Base-by-base conservation (phyloP, 2,113 vertebrate species). In the Gymnogyps californianus region DNA sequence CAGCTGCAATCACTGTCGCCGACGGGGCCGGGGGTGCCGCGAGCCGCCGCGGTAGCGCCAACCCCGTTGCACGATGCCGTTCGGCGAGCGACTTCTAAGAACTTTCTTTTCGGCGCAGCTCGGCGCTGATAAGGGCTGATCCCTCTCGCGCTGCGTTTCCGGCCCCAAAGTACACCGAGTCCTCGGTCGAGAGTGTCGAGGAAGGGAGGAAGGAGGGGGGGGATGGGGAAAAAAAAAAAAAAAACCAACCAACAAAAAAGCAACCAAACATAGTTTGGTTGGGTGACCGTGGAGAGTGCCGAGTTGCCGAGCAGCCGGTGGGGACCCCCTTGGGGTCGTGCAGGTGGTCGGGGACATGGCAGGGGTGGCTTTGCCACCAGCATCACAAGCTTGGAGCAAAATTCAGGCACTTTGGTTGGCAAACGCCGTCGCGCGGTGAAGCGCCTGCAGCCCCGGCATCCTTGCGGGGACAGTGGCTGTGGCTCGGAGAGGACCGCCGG, bases 101-200 rank as follows among this genome's bases (percentile, higher is more conserved):
- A 97, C 91, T 96, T 95, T 92, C 67, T 89, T 87, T 3, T 93
- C 1, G 5, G 83, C 32, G 15, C 72, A 64, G 75, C 83, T 65
- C 49, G 8, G 34, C 0, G 40, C 91, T 84, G 96, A 96, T 96
- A 96, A 95, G 96, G 55, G 83, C 80, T 71, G 87, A 52, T 83
- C 67, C 87, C 42, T 91, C 88, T 92, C 83, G 0, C 9, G 7
- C 80, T 81, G 83, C 4, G 13, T 66, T 96, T 97, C 96, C 96
- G 89, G 96, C 89, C 94, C 69, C 83, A 84, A 14, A 93, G 94
- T 87, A 94, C 93, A 91, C 29, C 1, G 22, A 89, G 96, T 96
- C 65, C 94, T 93, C 5, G 1, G 84, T 42, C 1, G 0, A 77
- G 81, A 21, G 74, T 14, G 67, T 24, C 1, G 36, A 78, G 61